Evolutionary conservation across 2,888 invertebrate genomes (phyloP).

Genomic region (Dastarcus helophoroides): DNA sequence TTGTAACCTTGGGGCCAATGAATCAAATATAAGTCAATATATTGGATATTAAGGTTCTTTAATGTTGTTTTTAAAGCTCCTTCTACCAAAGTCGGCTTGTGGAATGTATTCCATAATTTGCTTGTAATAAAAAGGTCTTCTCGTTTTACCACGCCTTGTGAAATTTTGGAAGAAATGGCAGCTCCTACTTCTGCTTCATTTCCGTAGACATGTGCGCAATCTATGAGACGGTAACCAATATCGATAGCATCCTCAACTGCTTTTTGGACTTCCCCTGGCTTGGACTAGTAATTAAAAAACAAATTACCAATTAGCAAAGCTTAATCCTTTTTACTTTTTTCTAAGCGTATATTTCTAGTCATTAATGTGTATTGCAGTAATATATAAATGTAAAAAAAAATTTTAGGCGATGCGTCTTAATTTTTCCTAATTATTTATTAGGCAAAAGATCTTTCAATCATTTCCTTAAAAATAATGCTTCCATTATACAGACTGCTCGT

Average conservation of each 20-base stretch:
- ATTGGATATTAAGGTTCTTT: conserved; percentile 55
- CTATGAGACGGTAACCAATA: conserved; percentile 61
- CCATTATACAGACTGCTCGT: no score
- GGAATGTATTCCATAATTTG: conserved; percentile 68
- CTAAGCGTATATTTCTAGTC: no score
- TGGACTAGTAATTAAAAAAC: no score
- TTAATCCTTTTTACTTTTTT: no score
- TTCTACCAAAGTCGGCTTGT: conserved; percentile 63
- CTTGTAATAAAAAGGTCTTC: conserved; percentile 57
- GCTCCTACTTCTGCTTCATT: conserved; percentile 57
- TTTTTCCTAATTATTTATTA: no score
- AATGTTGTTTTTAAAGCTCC: conserved; percentile 54
- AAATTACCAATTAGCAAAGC: no score
- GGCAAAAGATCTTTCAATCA: no score
- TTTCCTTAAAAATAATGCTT: no score
- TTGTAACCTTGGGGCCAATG: conserved; percentile 81
- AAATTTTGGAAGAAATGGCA: conserved; percentile 48
- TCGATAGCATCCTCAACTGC: conserved; percentile 60
- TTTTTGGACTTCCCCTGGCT: conserved; percentile 48
- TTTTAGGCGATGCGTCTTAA: no score
- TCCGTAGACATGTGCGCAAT: conserved; percentile 57
- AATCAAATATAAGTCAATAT: conserved; percentile 76
- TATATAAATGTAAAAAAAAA: no score
- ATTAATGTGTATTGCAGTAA: no score
- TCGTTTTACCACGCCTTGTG: conserved; percentile 50